Base-by-base conservation (phyloP, 2,888 invertebrate species). In the Elmis aenea region DNA sequence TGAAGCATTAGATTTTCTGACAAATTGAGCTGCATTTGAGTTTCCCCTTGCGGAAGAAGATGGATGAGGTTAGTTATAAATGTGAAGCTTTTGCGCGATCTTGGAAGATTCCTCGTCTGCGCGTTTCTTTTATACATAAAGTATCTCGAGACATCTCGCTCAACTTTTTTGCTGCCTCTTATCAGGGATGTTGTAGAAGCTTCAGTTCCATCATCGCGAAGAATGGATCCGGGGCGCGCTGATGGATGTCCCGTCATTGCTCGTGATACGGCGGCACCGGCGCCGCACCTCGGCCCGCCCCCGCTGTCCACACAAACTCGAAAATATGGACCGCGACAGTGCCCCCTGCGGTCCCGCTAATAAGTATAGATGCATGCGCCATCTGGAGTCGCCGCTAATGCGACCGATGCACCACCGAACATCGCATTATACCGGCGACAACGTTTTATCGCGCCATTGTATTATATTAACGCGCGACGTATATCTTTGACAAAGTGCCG, bases 1-100 rank as follows among this genome's bases (percentile, higher is more conserved):
- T 42, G 61, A 57, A 60, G 64, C 63, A 66, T 68, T 66, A 68
- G 66, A 69, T 68, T 68, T 68, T 67, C 68, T 68, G 68, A 70
- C 70, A 70, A 70, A 70, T 70, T 68, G 68, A 67, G 68, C 68
- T 68, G 68, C 69, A 67, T 68, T 68, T 66, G 66, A 66, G 67
- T 64, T 61, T 55, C 60, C 64, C 61, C 56, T 51, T 45, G 57
- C 57, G 62, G 64, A 69, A 60, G 65, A 70, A 70, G 70, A 70
- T 70, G 68, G 70, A 70, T 70, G 69, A 69, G 68, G 68, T 67
- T 69, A 69, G 70, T 70, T 70, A 70, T 70, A 70, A 69, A 70
- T 69, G 69, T 70, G 69, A 68, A 67, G 69, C 68, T 68, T 69
- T 67, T 62, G 64, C 66, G 59, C 66, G 66, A 66, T 65, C 62